phyloP scores from a whole-genome alignment of 2,113 vertebrate genomes.

The Puntigrus tetrazona region DNA sequence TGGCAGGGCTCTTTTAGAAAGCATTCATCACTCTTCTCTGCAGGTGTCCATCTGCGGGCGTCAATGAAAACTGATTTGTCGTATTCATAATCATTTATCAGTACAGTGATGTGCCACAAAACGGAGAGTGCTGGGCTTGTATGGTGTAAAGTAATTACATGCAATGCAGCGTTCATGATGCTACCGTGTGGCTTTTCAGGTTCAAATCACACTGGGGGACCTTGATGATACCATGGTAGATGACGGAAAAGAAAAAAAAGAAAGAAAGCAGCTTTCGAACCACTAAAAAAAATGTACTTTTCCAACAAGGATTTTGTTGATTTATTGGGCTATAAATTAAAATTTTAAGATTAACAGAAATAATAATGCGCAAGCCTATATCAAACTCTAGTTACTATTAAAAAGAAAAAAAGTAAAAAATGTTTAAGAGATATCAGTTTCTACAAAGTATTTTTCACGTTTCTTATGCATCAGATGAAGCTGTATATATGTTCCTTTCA shows the following conservation, averaged over 20 bases:
- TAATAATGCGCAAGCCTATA: neutral
- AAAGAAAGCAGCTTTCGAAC: neutral
- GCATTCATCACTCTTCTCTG: conserved; percentile 37
- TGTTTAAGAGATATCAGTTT: too few relatives aligned
- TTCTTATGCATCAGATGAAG: neutral
- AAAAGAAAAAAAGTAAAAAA: too few relatives aligned
- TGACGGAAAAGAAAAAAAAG: neutral
- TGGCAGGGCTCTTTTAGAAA: conserved; percentile 14
- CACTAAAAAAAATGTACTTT: too few relatives aligned
- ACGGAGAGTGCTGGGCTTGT: neutral
- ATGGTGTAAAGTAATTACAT: neutral
- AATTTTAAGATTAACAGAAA: neutral
- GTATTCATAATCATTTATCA: neutral
- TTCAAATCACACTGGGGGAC: neutral
- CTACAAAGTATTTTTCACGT: neutral
- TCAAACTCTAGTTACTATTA: neutral
- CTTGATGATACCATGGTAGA: neutral
- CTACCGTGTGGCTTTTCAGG: too few relatives aligned
- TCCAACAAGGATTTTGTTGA: neutral
- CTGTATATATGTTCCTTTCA: neutral
- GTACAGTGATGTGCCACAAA: neutral
- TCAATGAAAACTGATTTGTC: conserved; percentile 29
- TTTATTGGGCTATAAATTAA: neutral
- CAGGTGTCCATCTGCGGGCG: conserved; percentile 31
- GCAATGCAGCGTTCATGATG: neutral